A percentile compares a stretch with the other conserved stretches of the same genome.
Conservation (phyloP, 2,113 vertebrate species). For the Tetraodon nigroviridis region DNA sequence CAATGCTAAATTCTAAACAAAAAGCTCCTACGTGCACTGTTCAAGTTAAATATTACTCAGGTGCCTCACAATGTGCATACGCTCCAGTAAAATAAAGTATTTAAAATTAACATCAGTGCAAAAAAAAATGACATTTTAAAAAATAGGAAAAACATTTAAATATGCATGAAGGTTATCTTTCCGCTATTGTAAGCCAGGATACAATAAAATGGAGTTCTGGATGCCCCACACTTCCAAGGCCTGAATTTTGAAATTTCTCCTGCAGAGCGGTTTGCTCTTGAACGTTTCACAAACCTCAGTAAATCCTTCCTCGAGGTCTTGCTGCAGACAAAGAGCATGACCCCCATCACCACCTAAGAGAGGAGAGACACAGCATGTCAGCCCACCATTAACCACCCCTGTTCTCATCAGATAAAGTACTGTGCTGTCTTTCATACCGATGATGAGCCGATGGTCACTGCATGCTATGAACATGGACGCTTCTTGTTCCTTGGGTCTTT, state of each 20-base stretch:
- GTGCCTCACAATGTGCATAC: neutral
- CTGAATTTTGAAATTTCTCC: slow-evolving; percentile 80
- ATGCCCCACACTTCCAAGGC: slow-evolving; percentile 82
- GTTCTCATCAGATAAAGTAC: neutral
- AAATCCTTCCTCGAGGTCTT: slow-evolving; percentile 68
- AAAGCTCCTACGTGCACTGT: neutral
- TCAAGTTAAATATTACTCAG: neutral
- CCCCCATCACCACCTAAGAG: slow-evolving; percentile 79
- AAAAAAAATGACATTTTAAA: neutral
- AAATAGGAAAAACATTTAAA: neutral
- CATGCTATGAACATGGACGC: slow-evolving; percentile 81
- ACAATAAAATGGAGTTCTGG: slow-evolving; percentile 62
- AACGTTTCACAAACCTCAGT: slow-evolving; percentile 80
- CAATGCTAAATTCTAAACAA: neutral
- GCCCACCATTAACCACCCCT: neutral
- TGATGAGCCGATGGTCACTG: slow-evolving; percentile 68
- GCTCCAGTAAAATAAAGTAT: neutral
- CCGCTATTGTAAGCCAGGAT: slow-evolving; percentile 19
- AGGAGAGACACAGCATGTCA: slow-evolving; percentile 11
- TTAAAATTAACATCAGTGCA: neutral
- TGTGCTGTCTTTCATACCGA: slow-evolving; percentile 65
- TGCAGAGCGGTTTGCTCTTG: slow-evolving; percentile 80
- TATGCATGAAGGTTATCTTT: slow-evolving; percentile 1
- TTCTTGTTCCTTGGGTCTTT: slow-evolving; percentile 73
- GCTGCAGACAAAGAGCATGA: slow-evolving; percentile 72